Evolutionary conservation across 1,140 invertebrate species (phyloP).

Genomic region (Brachionus paranguensis): DNA sequence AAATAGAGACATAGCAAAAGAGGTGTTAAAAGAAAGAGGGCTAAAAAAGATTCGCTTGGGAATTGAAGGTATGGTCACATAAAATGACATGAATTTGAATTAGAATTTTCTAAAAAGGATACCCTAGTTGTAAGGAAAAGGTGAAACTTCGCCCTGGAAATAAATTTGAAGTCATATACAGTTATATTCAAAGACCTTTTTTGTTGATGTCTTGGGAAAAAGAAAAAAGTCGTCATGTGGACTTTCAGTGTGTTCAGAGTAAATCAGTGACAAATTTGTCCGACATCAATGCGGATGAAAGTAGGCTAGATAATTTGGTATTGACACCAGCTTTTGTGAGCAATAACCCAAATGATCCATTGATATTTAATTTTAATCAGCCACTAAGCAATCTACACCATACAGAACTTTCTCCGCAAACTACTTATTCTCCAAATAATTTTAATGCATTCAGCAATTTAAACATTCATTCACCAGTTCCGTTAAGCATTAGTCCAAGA

Average conservation of each 20-base stretch:
- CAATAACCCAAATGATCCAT: not conserved
- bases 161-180: constrained; percentile 82
- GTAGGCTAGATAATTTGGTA: not conserved
- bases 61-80: constrained; percentile 69
- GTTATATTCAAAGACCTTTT: constrained; percentile 98
- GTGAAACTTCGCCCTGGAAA: constrained; percentile 68
- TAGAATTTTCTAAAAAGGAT: constrained; percentile 50
- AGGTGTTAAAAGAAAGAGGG: constrained; percentile 92
- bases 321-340: not conserved
- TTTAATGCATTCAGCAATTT: not conserved
- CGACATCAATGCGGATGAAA: constrained; percentile 43
- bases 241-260: constrained; percentile 68
- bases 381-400: not conserved
- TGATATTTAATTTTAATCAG: constrained; percentile 6
- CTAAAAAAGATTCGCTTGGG: constrained; percentile 96
- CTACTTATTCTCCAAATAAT: not conserved
- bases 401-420: not conserved
- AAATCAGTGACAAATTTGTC: constrained; percentile 55
- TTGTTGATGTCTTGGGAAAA: constrained; percentile 99
- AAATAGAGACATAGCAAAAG: constrained; percentile 96
- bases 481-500: not conserved
- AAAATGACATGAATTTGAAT: not conserved
- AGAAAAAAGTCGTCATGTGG: constrained; percentile 95
- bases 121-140: constrained; percentile 98
- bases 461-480: constrained; percentile 6